A percentile compares a stretch with the other conserved stretches of the same genome.
phyloP scores from a whole-genome alignment of 2,113 vertebrate genomes.

The Chrysochloris asiatica region DNA sequence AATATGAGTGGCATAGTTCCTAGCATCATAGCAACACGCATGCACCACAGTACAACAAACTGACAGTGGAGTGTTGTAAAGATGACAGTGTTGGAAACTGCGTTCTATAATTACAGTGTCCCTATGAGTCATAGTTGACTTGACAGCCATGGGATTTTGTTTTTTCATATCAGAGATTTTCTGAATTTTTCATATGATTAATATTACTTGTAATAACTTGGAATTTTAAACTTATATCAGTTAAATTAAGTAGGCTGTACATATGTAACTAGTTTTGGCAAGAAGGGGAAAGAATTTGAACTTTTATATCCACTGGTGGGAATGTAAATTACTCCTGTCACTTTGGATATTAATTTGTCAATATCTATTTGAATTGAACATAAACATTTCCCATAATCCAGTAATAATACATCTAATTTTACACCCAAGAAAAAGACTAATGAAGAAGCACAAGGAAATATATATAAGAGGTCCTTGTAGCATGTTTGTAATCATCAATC shows the following conservation, averaged over 20 bases:
- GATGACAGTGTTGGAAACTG: no score
- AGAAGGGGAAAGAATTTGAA: neutral
- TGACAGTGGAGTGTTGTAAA: no score
- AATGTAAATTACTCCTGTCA: neutral
- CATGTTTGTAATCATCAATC: neutral
- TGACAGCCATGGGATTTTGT: neutral
- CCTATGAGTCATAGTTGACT: neutral
- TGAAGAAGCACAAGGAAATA: neutral
- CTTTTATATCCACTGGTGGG: neutral
- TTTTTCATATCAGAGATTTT: neutral
- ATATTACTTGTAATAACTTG: neutral
- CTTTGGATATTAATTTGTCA: conserved; percentile 1
- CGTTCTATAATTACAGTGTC: neutral
- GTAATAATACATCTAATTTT: neutral
- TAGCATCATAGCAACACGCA: no score
- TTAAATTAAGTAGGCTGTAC: neutral
- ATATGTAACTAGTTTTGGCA: neutral
- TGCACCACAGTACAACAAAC: no score
- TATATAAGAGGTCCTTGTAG: neutral
- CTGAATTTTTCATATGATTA: neutral
- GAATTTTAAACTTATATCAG: neutral
- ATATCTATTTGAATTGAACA: neutral
- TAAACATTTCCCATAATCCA: neutral
- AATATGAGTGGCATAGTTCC: no score
- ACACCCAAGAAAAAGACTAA: neutral